phyloP scores from a whole-genome alignment of 2,888 invertebrate genomes.

The Nysson spinosus region DNA sequence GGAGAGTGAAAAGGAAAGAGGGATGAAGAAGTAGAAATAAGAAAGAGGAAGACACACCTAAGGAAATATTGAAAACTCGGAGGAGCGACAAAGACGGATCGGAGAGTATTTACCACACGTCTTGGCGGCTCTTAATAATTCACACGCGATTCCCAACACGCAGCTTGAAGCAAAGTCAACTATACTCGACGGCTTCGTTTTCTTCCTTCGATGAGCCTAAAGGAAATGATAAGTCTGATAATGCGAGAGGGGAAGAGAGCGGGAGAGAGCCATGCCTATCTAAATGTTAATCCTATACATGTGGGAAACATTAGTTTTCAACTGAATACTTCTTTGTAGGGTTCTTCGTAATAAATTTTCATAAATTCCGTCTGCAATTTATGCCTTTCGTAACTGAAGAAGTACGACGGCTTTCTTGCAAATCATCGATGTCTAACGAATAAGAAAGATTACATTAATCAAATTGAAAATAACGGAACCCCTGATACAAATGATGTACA shows the following conservation, averaged over 20 bases:
- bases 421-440: no score
- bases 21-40: constrained; percentile 39
- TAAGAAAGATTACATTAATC: no score
- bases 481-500: no score
- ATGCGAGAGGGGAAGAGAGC: constrained; percentile 9
- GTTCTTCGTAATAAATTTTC: no score
- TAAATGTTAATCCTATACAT: constrained; percentile 29
- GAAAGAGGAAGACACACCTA: constrained; percentile 23
- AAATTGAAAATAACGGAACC: no score
- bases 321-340: no score
- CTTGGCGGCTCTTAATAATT: constrained; percentile 68
- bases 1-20: constrained; percentile 42
- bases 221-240: constrained; percentile 44
- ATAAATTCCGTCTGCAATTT: no score
- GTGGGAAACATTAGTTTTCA: no score
- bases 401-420: no score
- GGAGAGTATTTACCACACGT: constrained; percentile 60
- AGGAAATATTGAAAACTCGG: constrained; percentile 29
- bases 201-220: constrained; percentile 21
- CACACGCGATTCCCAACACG: constrained; percentile 61
- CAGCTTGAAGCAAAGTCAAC: constrained; percentile 29
- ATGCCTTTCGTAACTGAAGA: no score
- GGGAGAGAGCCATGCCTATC: constrained; percentile 21
- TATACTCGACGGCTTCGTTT: constrained; percentile 38
- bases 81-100: constrained; percentile 45